These are phyloP conservation scores for Lichenostomus cassidix DNA, from an alignment of 2,113 vertebrate species.

Conservation along the genomic window DNA sequence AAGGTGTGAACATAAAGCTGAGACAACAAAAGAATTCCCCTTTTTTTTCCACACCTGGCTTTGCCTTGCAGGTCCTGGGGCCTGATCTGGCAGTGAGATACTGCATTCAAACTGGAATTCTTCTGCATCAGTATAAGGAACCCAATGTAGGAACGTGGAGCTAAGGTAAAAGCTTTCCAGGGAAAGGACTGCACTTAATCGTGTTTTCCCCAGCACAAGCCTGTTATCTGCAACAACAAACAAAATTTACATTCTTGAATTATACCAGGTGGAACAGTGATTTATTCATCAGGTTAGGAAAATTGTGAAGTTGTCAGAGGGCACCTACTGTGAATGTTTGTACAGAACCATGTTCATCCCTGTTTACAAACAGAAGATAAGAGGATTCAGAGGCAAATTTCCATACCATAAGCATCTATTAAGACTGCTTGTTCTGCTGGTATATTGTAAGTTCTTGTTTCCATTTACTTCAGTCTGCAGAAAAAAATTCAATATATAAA, in stretches of 20 bases:
- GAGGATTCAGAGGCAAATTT: constrained; percentile 41
- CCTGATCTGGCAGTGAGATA: not conserved
- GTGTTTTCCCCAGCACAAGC: not conserved
- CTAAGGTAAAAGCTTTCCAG: not conserved
- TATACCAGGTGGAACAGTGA: constrained; percentile 30
- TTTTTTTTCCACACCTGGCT: not conserved
- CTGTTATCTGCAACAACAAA: constrained; percentile 32
- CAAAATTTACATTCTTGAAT: constrained; percentile 14
- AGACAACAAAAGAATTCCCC: not conserved
- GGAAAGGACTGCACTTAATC: not conserved
- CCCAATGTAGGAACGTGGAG: not conserved
- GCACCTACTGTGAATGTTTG: constrained; percentile 39
- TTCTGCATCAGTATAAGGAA: not conserved
- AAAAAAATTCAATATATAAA: not conserved
- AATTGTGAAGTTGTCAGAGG: constrained; percentile 44
- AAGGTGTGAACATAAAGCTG: not conserved
- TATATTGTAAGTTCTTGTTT: not conserved
- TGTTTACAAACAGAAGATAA: constrained; percentile 46
- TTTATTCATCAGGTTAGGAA: constrained; percentile 48
- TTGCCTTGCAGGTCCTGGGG: not conserved
- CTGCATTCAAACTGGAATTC: not conserved
- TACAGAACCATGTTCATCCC: not conserved
- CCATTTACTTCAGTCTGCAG: not conserved
- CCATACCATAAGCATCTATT: constrained; percentile 37
- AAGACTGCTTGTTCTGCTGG: constrained; percentile 41